Base-by-base conservation (phyloP, 2,888 invertebrate genomes). In the Junonia oenone region DNA sequence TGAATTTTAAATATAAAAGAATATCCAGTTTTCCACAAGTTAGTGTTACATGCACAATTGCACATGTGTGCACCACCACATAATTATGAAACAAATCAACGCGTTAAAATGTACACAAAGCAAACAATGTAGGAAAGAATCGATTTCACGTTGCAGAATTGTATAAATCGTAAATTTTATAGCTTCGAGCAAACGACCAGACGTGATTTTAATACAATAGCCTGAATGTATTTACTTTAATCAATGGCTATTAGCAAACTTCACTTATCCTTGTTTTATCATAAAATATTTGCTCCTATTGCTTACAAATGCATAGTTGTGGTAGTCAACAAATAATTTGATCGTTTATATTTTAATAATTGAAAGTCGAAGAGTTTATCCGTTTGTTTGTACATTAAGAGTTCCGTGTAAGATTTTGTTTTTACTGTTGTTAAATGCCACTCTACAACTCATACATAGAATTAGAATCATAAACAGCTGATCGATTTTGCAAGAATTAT, bases 191-290 rank as follows among this genome's bases (percentile, higher is more conserved):
- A 55, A 27, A 35, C 27, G 33, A 37, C 13, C 4, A 26, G 45
- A 50, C 49, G 26, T 38, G 45, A 53, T 50, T 46, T 26, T 31
- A 56, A 49, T 48, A 52, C 45, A 53, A 56, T 45, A 38, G 22
- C 29, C 14, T 47, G 38, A 40, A 29, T 37, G 35, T 22, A 46
- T 37, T 29, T 46, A 35, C 26, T 33, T 45, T 1, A 50, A 51
- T 45, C 37, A 49, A 27, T 45, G 9, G 4, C 11, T 38, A 17
- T 37, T 51, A 6, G 49, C 35, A 53, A 56, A 49, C 33, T 52
- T 27, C 13, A 26, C n/a, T 46, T 49, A 53, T 53, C 22, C 37
- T 56, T 59, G 56, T 56, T 53, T 59, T 22, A 45, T 19, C 29
- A 13, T 6, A 37, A 56, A 56, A 56, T 47, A 45, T 56, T 53